Conservation (phyloP, 2,888 invertebrate genomes). For the Argyra leucocephala region DNA sequence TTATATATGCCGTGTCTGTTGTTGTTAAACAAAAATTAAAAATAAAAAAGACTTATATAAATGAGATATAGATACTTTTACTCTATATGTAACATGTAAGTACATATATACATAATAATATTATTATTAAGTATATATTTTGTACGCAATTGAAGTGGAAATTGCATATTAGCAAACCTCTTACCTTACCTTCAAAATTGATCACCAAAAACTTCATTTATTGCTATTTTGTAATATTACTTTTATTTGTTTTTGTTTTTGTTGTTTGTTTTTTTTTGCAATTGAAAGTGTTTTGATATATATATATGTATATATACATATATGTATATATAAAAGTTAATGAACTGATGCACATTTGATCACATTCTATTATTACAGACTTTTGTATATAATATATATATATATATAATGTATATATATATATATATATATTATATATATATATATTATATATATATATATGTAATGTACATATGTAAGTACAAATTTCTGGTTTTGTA, state of each 20-base stretch:
- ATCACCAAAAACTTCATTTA: constrained; percentile 3
- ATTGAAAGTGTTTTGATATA: not conserved
- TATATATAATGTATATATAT: too few species aligned
- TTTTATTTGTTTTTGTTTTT: not conserved
- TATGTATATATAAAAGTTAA: not conserved
- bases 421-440: not conserved
- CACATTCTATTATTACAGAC: too few species aligned
- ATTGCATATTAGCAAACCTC: not conserved
- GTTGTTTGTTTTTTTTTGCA: not conserved
- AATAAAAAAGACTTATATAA: too few species aligned
- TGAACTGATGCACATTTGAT: not conserved
- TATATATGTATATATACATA: not conserved
- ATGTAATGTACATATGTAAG: too few species aligned
- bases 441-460: too few species aligned
- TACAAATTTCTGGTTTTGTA: too few species aligned
- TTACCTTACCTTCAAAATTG: not conserved
- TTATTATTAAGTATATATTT: not conserved
- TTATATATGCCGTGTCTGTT: not conserved
- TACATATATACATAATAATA: too few species aligned
- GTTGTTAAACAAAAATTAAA: not conserved
- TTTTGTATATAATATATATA: not conserved
- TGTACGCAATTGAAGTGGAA: not conserved
- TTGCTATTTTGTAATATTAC: not conserved
- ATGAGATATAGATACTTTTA: too few species aligned
- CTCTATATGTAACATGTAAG: too few species aligned